Conservation (phyloP, 2,888 invertebrate species). For the Pandemis heparana region DNA sequence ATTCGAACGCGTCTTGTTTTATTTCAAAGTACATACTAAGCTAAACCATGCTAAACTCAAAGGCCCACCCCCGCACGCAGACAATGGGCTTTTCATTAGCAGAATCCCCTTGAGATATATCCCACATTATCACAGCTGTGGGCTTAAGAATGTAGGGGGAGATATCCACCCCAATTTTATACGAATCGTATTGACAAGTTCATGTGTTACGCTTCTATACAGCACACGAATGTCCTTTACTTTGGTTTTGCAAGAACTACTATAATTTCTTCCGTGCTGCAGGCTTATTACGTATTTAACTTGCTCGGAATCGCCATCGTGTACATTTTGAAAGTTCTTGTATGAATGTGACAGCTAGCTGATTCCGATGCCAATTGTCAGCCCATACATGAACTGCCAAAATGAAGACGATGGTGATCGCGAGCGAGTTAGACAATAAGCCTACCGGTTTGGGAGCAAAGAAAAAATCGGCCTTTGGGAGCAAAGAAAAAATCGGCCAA, state of each 20-base stretch:
- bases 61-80: constrained; percentile 5
- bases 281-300: too few species aligned
- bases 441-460: too few species aligned
- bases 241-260: neutral
- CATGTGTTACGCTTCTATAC: neutral
- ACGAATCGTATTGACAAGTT: constrained; percentile 4
- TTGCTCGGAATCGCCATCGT: too few species aligned
- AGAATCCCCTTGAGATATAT: constrained; percentile 18
- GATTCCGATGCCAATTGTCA: too few species aligned
- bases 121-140: constrained; percentile 17
- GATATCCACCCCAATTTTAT: constrained; percentile 2
- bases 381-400: too few species aligned
- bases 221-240: neutral
- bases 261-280: too few species aligned
- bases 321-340: too few species aligned
- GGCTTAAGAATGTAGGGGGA: constrained; percentile 13
- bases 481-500: too few species aligned
- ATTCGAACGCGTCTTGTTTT: neutral
- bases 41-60: neutral
- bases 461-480: too few species aligned
- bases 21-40: neutral
- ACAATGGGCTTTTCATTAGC: constrained; percentile 19
- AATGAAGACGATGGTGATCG: too few species aligned
- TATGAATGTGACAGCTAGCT: too few species aligned
- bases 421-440: too few species aligned